Conservation (phyloP, 1,140 invertebrate genomes). For the Pogonomyrmex barbatus region DNA sequence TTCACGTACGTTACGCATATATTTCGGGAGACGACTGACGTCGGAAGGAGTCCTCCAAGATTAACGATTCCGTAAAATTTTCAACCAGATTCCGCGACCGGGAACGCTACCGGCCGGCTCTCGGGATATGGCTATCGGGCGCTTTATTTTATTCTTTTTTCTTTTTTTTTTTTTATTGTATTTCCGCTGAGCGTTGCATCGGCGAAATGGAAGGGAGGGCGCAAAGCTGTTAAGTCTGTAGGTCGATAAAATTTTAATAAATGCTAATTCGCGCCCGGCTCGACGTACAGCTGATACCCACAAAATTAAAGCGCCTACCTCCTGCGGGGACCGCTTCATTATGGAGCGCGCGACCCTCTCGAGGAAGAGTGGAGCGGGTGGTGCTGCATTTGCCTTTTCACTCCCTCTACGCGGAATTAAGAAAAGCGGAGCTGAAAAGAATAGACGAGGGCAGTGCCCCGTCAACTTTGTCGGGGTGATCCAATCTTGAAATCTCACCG, state of each 20-base stretch:
- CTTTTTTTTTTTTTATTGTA: background rate
- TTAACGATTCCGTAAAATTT: constrained; percentile 37
- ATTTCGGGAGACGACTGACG: constrained; percentile 26
- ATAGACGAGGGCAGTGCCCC: constrained; percentile 1
- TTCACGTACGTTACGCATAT: constrained; percentile 22
- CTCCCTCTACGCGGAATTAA: constrained; percentile 1
- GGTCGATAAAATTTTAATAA: constrained; percentile 52
- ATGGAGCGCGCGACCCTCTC: background rate
- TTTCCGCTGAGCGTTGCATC: background rate
- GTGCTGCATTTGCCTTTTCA: background rate
- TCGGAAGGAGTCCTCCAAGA: constrained; percentile 20
- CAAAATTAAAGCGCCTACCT: constrained; percentile 37
- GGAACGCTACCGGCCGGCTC: background rate
- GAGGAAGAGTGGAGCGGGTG: background rate
- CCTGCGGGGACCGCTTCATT: constrained; percentile 29
- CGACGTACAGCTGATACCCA: background rate
- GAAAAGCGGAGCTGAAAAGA: constrained; percentile 2
- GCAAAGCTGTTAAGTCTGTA: background rate
- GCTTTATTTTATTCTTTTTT: background rate
- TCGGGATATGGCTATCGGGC: background rate
- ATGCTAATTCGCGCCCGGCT: constrained; percentile 30
- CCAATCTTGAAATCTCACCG: constrained; percentile 62
- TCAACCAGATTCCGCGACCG: background rate
- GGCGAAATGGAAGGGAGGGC: background rate
- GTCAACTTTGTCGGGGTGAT: constrained; percentile 47